Base-by-base conservation (phyloP, 2,797 vertebrate species). In the Cichlasoma orientale region DNA sequence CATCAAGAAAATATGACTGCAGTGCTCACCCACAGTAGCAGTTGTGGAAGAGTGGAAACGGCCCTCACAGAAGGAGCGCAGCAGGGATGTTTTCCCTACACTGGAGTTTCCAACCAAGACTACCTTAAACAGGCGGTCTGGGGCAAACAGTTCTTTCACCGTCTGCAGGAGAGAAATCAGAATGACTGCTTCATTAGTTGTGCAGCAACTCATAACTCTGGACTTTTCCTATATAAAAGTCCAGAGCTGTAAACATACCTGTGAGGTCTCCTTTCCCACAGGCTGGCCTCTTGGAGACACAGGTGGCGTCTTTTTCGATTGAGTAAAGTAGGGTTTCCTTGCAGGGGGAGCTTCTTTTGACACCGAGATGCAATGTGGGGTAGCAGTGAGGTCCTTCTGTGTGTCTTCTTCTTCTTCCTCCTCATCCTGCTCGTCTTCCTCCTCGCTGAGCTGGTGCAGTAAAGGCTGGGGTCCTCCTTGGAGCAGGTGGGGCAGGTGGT, bases 11-110 rank as follows among this genome's bases (percentile, higher is more conserved):
- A 66, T 23, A 41, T 61, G 52, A 8, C 11, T 10, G 25, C 68
- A 27, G 4, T 18, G 63, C 77, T 95, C 93, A 99, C 98, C 98
- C 82, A 99, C 95, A 61, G 98, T 99, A 74, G 98, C 97, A 9
- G 95, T 93, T 41, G 95, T 96, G 80, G 95, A 92, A 0, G 95
- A 89, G 57, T 92, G 94, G 93, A 98, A 98, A 19, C 41, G 88
- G 41, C 95, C 96, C 74, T 98, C 97, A 33, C 97, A 99, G 93
- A 99, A 96, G 80, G 96, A 94, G 81, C 95, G 95, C 18, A 99
- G 93, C 77, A 99, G 94, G 3, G 97, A 98, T 0, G 97, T 99
- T 94, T 99, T 99, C 56, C 98, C 98, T 69, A 99, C 97, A 0
- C 96, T 96, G 0, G 97, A 98, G 90, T 98, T 97, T n/a, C 97